Percentiles rank a stretch among this genome's conserved stretches.
These are phyloP conservation scores for Forbesichthys agassizii DNA, from an alignment of 2,113 vertebrate species.

Conservation along the genomic window DNA sequence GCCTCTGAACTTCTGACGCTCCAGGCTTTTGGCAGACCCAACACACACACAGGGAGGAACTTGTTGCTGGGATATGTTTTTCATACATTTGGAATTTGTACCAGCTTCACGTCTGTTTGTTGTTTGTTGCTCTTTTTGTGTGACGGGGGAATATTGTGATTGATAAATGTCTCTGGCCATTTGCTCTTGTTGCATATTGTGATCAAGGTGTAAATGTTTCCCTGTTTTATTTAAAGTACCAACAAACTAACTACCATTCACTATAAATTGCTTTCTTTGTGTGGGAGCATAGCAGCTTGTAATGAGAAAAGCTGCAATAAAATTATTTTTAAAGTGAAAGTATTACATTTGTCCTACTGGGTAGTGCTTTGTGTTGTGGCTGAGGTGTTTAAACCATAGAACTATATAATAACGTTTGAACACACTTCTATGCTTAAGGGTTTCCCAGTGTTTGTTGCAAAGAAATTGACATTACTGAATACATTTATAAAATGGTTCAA, in stretches of 20 bases:
- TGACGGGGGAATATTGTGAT: slow-evolving; percentile 11
- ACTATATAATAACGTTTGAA: no score
- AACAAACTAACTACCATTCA: slow-evolving; percentile 26
- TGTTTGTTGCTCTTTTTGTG: slow-evolving; percentile 21
- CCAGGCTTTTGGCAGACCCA: slow-evolving; percentile 28
- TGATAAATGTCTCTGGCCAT: slow-evolving; percentile 1
- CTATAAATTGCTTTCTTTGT: slow-evolving; percentile 29
- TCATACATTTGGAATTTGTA: slow-evolving; percentile 59
- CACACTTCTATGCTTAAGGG: no score
- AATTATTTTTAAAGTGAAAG: slow-evolving; percentile 70
- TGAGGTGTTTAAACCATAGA: no score
- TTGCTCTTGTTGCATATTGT: slow-evolving; percentile 3
- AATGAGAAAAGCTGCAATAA: slow-evolving; percentile 64
- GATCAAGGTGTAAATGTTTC: slow-evolving; percentile 23
- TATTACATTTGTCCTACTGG: slow-evolving; percentile 28
- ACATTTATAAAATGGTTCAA: no score
- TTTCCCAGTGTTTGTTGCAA: no score
- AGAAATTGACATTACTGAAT: no score
- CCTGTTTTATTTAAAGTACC: slow-evolving; percentile 9
- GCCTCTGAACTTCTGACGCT: slow-evolving; percentile 52
- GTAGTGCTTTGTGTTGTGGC: no score
- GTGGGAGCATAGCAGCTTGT: slow-evolving; percentile 54
- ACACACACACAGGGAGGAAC: slow-evolving; percentile 32
- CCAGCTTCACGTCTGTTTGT: slow-evolving; percentile 13
- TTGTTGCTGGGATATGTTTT: slow-evolving; percentile 55